Percentiles rank a stretch among this genome's conserved stretches.
Conservation (phyloP, 2,797 vertebrate genomes). For the Microcaecilia unicolor region DNA sequence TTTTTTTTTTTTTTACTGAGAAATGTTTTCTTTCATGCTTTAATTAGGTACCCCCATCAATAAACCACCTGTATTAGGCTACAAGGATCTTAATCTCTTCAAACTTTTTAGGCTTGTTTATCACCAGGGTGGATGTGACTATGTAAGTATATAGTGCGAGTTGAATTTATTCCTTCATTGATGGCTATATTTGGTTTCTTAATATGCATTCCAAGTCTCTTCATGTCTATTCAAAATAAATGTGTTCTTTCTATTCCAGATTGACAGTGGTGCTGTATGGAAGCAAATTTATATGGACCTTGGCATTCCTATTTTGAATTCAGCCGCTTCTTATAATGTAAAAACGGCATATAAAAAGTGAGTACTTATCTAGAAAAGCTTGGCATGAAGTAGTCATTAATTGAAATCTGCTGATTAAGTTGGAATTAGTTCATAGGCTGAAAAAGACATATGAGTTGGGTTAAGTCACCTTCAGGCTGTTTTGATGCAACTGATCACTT, state of each 20-base stretch:
- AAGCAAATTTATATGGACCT: conserved; percentile 98
- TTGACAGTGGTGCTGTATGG: conserved; percentile 93
- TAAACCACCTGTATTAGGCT: conserved; percentile 94
- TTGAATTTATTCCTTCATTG: not conserved
- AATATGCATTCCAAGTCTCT: not conserved
- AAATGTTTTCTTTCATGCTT: too few relatives aligned
- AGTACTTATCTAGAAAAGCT: too few relatives aligned
- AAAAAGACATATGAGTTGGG: too few relatives aligned
- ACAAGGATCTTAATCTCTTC: conserved; percentile 96
- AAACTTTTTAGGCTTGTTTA: conserved; percentile 92
- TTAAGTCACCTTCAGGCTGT: too few relatives aligned
- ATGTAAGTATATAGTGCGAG: conserved; percentile 57
- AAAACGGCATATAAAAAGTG: conserved; percentile 98
- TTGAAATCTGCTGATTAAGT: too few relatives aligned
- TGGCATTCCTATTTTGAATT: conserved; percentile 95
- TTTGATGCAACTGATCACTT: too few relatives aligned
- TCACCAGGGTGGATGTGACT: conserved; percentile 87
- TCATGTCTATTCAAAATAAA: conserved; percentile 37
- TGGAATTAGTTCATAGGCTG: too few relatives aligned
- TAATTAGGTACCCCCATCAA: conserved; percentile 90
- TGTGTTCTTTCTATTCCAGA: conserved; percentile 51
- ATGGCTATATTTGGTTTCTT: conserved; percentile 1
- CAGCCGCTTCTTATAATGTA: conserved; percentile 97
- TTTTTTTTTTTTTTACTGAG: too few relatives aligned
- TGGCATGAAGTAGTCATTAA: too few relatives aligned